Conservation (phyloP, 2,113 vertebrate genomes). For the Raja brachyura region DNA sequence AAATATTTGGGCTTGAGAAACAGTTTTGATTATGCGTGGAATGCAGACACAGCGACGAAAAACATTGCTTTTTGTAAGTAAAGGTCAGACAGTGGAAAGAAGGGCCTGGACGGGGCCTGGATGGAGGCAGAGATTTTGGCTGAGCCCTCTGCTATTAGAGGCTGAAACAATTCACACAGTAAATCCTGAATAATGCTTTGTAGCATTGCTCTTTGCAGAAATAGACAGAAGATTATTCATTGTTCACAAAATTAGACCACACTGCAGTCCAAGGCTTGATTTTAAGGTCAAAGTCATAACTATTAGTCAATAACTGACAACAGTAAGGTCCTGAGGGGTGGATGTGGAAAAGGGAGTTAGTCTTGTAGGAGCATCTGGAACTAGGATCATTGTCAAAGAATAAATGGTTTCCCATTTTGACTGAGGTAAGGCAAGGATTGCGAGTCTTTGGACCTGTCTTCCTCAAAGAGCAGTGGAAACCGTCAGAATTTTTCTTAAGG, state of each 20-base stretch:
- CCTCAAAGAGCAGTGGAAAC: no score
- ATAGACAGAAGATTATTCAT: not conserved
- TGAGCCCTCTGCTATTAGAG: not conserved
- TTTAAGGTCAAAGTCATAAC: not conserved
- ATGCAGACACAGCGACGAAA: not conserved
- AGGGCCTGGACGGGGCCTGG: no score
- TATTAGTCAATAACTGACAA: not conserved
- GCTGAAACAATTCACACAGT: not conserved
- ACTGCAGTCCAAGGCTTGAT: not conserved
- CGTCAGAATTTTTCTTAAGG: no score
- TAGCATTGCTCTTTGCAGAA: not conserved
- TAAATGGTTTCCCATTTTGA: no score
- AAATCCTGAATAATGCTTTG: conserved; percentile 1
- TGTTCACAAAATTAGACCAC: not conserved
- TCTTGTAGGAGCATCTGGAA: no score
- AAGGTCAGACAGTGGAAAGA: not conserved
- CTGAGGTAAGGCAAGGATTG: no score
- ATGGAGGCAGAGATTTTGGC: not conserved
- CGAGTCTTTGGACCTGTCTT: no score
- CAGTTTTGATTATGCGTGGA: not conserved
- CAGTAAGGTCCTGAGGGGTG: no score
- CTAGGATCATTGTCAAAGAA: no score
- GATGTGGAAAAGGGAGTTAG: no score
- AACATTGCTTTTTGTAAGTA: not conserved
- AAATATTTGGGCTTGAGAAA: not conserved